Conservation (phyloP, 2,888 invertebrate species). For the Drosophila barbarae region DNA sequence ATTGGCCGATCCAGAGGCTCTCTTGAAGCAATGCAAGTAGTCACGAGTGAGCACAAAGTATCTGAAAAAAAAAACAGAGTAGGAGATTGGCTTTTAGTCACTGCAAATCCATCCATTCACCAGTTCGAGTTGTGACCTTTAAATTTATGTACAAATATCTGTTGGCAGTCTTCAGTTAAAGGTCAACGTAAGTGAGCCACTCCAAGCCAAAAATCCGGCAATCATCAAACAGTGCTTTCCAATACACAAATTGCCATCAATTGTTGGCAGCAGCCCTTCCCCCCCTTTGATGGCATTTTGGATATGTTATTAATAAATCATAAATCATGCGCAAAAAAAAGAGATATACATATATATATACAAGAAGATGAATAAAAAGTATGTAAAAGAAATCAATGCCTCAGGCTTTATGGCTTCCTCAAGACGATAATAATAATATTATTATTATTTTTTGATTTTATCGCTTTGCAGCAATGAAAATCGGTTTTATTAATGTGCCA, state of each 20-base stretch:
- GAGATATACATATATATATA: background rate
- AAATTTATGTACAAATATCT: slow-evolving; percentile 26
- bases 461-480: slow-evolving; percentile 46
- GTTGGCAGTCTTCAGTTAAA: slow-evolving; percentile 39
- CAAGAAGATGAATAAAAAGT: slow-evolving; percentile 17
- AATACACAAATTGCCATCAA: slow-evolving; percentile 21
- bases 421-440: slow-evolving; percentile 41
- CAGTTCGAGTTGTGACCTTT: slow-evolving; percentile 30
- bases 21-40: slow-evolving; percentile 84
- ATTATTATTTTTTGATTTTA: slow-evolving; percentile 25
- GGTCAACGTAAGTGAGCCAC: slow-evolving; percentile 52
- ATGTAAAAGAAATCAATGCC: slow-evolving; percentile 14
- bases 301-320: slow-evolving; percentile 64
- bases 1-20: slow-evolving; percentile 82
- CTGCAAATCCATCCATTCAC: slow-evolving; percentile 18
- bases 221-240: slow-evolving; percentile 23
- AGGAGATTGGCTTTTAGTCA: slow-evolving; percentile 16
- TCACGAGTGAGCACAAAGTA: slow-evolving; percentile 85
- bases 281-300: slow-evolving; percentile 38
- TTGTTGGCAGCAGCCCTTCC: slow-evolving; percentile 25
- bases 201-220: slow-evolving; percentile 18
- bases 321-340: slow-evolving; percentile 60
- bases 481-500: slow-evolving; percentile 52
- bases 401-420: slow-evolving; percentile 52
- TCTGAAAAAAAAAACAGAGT: slow-evolving; percentile 59